Evolutionary conservation across 64 coral and sea anemone species (phyloP), one percentile per base, ranked within the genome.

Genomic region (Pachyseris speciosa): DNA sequence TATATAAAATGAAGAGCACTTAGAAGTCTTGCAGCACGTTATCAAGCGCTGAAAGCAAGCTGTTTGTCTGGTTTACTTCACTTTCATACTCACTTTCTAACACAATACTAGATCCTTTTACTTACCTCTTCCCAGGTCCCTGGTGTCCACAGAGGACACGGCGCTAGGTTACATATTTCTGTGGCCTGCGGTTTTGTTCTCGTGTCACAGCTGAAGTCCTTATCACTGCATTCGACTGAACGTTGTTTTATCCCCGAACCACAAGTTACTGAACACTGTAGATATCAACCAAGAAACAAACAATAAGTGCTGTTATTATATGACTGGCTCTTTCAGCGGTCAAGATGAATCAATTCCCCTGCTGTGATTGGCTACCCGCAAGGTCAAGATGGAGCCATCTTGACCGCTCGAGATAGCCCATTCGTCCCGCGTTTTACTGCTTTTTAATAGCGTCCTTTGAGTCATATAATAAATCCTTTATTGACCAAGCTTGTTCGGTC

Each of bases 261-360:
- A 71, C 86, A 88, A 28, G 66, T 88, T 3, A 88, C 69, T 38
- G 86, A 88, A 42, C 86, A 88, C 86, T 88, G 60, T 27, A 43
- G n/a, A n/a, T n/a, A n/a, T n/a, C 16, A 51, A 33, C 1, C 12
- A 16, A 25, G 22, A 61, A 61, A 24, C 22, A 24, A 25, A 61
- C 8, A 61, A 26, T 61, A 20, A 61, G 22, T 25, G 22, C 27
- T 29, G 22, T 25, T 7, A n/a, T n/a, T n/a, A n/a, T n/a, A n/a
- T n/a, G n/a, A n/a, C n/a, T n/a, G n/a, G n/a, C n/a, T n/a, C n/a
- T n/a, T n/a, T n/a, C n/a, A n/a, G n/a, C n/a, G n/a, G n/a, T n/a
- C n/a, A n/a, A n/a, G n/a, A n/a, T n/a, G n/a, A n/a, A n/a, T n/a
- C n/a, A n/a, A n/a, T n/a, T n/a, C n/a, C n/a, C n/a, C n/a, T n/a